Conservation (phyloP, 1,140 invertebrate species). For the Eciton burchellii region DNA sequence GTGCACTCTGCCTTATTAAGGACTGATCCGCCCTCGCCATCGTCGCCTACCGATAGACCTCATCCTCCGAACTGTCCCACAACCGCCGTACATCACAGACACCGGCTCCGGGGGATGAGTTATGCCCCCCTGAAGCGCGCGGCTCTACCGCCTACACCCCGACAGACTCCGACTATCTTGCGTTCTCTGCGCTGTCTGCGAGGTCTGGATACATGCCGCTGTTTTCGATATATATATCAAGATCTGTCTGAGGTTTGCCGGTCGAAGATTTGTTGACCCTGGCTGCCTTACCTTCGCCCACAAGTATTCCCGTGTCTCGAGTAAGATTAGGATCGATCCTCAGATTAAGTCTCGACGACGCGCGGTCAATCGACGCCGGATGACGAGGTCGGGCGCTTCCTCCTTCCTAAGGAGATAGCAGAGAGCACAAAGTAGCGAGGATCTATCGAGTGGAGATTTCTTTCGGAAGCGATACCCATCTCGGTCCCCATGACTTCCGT, state of each 20-base stretch:
- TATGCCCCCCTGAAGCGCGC: slow-evolving; percentile 65
- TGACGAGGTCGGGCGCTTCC: no score
- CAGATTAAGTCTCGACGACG: slow-evolving; percentile 38
- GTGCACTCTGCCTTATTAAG: slow-evolving; percentile 84
- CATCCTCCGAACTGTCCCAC: slow-evolving; percentile 68
- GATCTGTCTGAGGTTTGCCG: slow-evolving; percentile 73
- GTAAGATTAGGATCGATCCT: slow-evolving; percentile 55
- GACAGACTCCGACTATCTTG: slow-evolving; percentile 36
- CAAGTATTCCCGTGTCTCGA: slow-evolving; percentile 58
- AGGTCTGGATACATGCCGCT: slow-evolving; percentile 63
- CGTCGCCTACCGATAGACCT: slow-evolving; percentile 63
- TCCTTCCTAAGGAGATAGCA: background rate
- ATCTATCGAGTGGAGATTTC: no score
- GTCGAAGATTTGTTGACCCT: slow-evolving; percentile 63
- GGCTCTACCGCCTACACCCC: slow-evolving; percentile 32
- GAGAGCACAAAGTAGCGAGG: background rate
- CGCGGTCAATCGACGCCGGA: slow-evolving; percentile 8
- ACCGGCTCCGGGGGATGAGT: slow-evolving; percentile 68
- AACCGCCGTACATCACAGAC: slow-evolving; percentile 77
- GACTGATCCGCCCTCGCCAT: slow-evolving; percentile 69
- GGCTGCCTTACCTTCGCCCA: slow-evolving; percentile 56
- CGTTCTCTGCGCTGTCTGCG: slow-evolving; percentile 39
- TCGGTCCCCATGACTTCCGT: background rate
- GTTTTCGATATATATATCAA: slow-evolving; percentile 73
- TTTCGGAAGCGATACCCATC: no score